Percentiles rank a stretch among this genome's conserved stretches.
phyloP scores from a whole-genome alignment of 2,888 invertebrate genomes.

The Loripinus fragilis region DNA sequence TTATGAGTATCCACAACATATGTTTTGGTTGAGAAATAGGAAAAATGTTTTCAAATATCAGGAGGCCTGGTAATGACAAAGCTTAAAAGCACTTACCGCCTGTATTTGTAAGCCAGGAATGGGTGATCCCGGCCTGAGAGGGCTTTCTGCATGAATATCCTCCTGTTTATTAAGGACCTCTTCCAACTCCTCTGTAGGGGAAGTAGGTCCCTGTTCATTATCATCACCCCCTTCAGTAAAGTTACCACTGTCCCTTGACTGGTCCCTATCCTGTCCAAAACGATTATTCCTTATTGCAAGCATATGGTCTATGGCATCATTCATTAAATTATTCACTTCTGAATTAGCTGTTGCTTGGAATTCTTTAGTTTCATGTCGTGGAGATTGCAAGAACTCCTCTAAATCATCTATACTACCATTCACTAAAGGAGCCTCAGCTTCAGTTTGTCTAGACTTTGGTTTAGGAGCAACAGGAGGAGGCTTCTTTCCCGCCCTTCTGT shows the following conservation, averaged over 20 bases:
- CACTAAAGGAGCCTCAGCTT: constrained; percentile 26
- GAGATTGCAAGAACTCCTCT: constrained; percentile 41
- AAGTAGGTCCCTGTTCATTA: constrained; percentile 38
- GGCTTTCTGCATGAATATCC: constrained; percentile 44
- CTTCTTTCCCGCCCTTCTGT: constrained; percentile 57
- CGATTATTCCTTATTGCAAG: constrained; percentile 70
- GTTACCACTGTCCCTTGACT: constrained; percentile 48
- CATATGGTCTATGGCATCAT: constrained; percentile 79
- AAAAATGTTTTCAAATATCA: too few relatives aligned
- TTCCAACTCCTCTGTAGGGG: constrained; percentile 63
- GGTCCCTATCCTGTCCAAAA: constrained; percentile 45
- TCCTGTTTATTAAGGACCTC: constrained; percentile 52
- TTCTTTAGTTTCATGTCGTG: constrained; percentile 18
- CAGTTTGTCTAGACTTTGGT: constrained; percentile 48
- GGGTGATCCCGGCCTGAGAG: constrained; percentile 72
- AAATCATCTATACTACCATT: constrained; percentile 51
- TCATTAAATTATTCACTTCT: constrained; percentile 73
- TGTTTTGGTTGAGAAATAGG: too few relatives aligned
- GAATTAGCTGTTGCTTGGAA: constrained; percentile 61
- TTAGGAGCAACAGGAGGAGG: constrained; percentile 67
- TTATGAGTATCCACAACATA: too few relatives aligned
- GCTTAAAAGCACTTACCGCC: constrained; percentile 40
- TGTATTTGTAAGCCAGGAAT: constrained; percentile 65
- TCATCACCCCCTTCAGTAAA: constrained; percentile 45
- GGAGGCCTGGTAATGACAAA: too few relatives aligned